Base-by-base conservation (phyloP, 1,140 invertebrate genomes). In the Tenebrio molitor region DNA sequence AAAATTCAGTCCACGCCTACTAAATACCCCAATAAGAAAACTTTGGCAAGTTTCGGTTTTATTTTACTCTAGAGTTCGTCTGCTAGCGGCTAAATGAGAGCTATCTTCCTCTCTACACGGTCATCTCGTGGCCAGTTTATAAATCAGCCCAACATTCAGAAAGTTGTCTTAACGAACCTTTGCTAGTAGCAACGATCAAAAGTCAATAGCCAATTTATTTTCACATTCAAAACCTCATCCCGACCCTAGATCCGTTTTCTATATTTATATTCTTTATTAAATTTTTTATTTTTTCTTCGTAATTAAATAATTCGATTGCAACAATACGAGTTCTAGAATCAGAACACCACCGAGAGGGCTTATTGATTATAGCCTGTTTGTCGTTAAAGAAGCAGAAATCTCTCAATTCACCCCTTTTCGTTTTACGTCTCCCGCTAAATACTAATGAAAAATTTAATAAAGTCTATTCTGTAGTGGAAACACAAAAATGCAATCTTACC, bases 181-280 rank as follows among this genome's bases (percentile, higher is more conserved):
- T 25, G 50, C 50, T 12, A 58, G 50, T 58, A 58, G 50, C 23
- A 42, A 66, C 64, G 64, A 66, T 66, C 64, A 66, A 66, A 66
- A 42, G 16, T 66, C 64, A 66, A 66, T 66, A 66, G 34, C 64
- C 64, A 66, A 66, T 66, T 66, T 66, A 66, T 66, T 66, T 66
- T 66, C 41, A 25, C 64, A 66, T 42, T 66, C 16, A 58, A 58
- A 58, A 58, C 7, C 21, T 25, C n/a, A 1, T 2, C 1, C 21
- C 19, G 10, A 12, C 10, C 23, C 21, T 58, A 12, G 12, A n/a
- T 3, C 23, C 19, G 8, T 58, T 58, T 58, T 58, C 19, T 50
- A 50, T 50, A 14, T 58, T 8, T 58, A 29, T 33, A 10, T 12
- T n/a, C 44, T 58, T 29, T 5, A 17, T 58, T 58, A 23, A 58